Evolutionary conservation across 2,888 invertebrate genomes (phyloP).

Genomic region (Hirtodrosophila trivittata): DNA sequence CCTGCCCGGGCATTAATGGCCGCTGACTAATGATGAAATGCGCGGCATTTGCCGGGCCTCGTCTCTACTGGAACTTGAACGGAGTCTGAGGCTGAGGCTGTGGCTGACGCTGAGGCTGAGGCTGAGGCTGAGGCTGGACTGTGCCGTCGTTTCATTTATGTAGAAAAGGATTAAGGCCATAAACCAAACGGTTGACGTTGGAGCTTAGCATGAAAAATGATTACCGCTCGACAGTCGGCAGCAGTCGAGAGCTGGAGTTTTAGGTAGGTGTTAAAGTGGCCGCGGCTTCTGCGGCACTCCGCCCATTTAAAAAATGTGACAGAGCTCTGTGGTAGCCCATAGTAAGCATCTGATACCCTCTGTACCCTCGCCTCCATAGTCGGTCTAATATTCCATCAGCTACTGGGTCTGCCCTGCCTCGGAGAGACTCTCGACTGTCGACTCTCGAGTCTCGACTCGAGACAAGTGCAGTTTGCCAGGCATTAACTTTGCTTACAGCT

Average conservation of each 20-base stretch:
- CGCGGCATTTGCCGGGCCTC: slow-evolving; percentile 66
- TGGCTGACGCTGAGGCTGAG: slow-evolving; percentile 16
- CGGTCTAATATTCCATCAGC: background rate
- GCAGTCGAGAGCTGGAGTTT: slow-evolving; percentile 46
- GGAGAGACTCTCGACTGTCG: too few species aligned
- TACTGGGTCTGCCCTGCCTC: slow-evolving; percentile 16
- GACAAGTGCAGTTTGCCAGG: slow-evolving; percentile 57
- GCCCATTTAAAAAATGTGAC: slow-evolving; percentile 62
- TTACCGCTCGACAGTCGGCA: slow-evolving; percentile 69
- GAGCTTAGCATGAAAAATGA: slow-evolving; percentile 79
- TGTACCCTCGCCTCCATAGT: background rate
- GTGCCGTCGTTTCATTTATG: slow-evolving; percentile 71
- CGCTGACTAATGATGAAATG: slow-evolving; percentile 78
- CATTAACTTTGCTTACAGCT: slow-evolving; percentile 40
- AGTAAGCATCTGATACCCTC: background rate
- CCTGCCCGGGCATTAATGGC: slow-evolving; percentile 71
- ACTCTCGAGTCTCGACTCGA: too few species aligned
- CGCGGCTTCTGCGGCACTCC: slow-evolving; percentile 62
- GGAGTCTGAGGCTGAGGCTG: slow-evolving; percentile 10
- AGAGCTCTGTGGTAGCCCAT: slow-evolving; percentile 11
- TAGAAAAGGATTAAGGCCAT: slow-evolving; percentile 79
- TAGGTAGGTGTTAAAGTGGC: slow-evolving; percentile 78
- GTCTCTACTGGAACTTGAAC: background rate
- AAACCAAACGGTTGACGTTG: slow-evolving; percentile 79
- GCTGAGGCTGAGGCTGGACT: slow-evolving; percentile 30